phyloP scores from a whole-genome alignment of 2,888 invertebrate genomes.

The Tigriopus californicus region DNA sequence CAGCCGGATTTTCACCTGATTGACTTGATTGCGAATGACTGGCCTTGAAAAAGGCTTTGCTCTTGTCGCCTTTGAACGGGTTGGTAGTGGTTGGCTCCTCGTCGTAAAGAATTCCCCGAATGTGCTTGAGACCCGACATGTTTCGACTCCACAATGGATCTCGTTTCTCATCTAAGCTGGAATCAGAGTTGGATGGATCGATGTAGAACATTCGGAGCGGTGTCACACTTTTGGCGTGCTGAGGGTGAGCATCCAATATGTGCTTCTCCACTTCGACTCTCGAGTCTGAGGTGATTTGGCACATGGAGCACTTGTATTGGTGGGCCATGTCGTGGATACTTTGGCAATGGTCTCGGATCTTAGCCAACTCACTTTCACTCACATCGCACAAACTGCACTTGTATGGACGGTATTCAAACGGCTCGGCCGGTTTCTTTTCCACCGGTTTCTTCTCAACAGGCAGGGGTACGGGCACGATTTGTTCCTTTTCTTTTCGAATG shows the following conservation, averaged over 20 bases:
- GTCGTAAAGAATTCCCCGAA: slow-evolving; percentile 2
- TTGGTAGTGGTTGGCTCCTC: background rate
- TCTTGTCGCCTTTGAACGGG: background rate
- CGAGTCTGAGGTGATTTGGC: background rate
- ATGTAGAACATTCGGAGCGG: background rate
- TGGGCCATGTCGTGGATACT: background rate
- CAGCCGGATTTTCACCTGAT: too few species aligned
- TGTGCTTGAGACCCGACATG: slow-evolving; percentile 12
- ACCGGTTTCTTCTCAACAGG: background rate
- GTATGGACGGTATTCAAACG: background rate
- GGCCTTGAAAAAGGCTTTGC: background rate
- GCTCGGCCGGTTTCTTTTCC: background rate
- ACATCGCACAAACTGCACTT: slow-evolving; percentile 10
- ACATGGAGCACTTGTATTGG: slow-evolving; percentile 9
- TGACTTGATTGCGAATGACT: background rate
- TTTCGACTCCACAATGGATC: slow-evolving; percentile 8
- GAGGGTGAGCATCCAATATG: background rate
- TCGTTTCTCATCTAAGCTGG: background rate
- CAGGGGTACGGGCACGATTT: background rate
- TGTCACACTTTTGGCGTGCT: background rate
- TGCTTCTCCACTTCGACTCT: slow-evolving; percentile 1
- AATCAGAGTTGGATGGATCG: background rate
- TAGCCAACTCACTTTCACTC: background rate
- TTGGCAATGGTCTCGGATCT: background rate
- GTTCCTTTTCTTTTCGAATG: background rate